Base-by-base conservation (phyloP, 2,113 vertebrate genomes). In the Reinhardtius hippoglossoides region DNA sequence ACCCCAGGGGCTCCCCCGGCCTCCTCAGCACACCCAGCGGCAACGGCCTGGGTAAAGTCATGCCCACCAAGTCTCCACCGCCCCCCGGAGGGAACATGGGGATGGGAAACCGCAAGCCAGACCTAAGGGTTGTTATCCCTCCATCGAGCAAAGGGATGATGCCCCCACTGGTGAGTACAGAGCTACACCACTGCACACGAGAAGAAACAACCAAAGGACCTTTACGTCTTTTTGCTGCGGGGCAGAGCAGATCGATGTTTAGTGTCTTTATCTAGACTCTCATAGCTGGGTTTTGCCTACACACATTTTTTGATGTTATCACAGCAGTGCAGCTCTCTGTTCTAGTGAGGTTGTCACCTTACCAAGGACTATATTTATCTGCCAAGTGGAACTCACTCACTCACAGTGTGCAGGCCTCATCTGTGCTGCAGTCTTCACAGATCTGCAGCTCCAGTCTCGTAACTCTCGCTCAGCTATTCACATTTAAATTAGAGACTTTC, bases 141-240 rank as follows among this genome's bases (percentile, higher is more conserved):
- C 96, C 97, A 75, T 96, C 97, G 58, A 97, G 96, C 96, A 99
- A 99, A 94, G 96, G 96, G 88, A 96, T 98, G 96, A 99, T 99
- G 98, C 97, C 97, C 60, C 97, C 98, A n/a, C 79, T 99, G 96
- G 98, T 99, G 93, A 95, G 95, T 95, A 83, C 46, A 35, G 78
- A 85, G 21, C 83, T 15, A 87, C 78, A 40, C 76, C 55, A 15
- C 71, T 64, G 82, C 87, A 80, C 76, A 85, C 18, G 35, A 77
- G 74, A 44, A 60, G 68, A 60, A 59, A 27, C 56, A 54, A 69
- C 81, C 65, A 26, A 83, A 81, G 66, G 64, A 65, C 66, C 76
- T 70, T 64, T 26, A 71, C 67, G 78, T 80, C 37, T 55, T 62
- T 80, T 75, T 74, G 81, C 88, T 81, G 68, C 82, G 67, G 81